phyloP scores from a whole-genome alignment of 2,888 invertebrate genomes.

The Nasonovia ribisnigri region DNA sequence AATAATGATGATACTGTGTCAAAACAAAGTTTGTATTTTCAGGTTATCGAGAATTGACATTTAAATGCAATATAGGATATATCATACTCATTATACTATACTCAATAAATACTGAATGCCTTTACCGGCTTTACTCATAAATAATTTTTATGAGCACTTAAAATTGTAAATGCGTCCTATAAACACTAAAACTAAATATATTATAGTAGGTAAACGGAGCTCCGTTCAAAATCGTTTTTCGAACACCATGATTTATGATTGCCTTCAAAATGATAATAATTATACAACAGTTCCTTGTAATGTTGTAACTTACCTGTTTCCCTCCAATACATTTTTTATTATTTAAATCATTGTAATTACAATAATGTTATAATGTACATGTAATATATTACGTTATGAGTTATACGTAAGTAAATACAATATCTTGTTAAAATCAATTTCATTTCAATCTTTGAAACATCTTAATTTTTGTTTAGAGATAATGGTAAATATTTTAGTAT shows the following conservation, averaged over 20 bases:
- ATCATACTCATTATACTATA: not conserved
- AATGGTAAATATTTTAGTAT: not conserved
- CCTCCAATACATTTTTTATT: not conserved
- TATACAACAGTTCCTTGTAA: not conserved
- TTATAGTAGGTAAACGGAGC: not conserved
- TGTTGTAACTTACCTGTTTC: not conserved
- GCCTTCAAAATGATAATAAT: not conserved
- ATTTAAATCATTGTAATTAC: not conserved
- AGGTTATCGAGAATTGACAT: not conserved
- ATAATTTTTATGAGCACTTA: slow-evolving; percentile 1
- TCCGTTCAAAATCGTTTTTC: not conserved
- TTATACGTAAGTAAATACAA: not conserved
- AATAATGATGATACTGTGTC: not conserved
- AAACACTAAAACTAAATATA: slow-evolving; percentile 3
- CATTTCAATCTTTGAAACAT: not conserved
- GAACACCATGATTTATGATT: not conserved
- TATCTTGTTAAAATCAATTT: not conserved
- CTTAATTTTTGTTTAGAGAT: not conserved
- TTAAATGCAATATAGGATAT: not conserved
- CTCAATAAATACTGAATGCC: not conserved
- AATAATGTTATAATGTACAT: not conserved
- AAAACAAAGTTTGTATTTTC: not conserved
- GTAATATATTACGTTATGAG: not conserved
- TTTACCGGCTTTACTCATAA: not conserved
- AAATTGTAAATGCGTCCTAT: slow-evolving; percentile 12